Percentiles rank a stretch among this genome's conserved stretches.
Conservation (phyloP, 2,113 vertebrate species). For the Axis porcinus region DNA sequence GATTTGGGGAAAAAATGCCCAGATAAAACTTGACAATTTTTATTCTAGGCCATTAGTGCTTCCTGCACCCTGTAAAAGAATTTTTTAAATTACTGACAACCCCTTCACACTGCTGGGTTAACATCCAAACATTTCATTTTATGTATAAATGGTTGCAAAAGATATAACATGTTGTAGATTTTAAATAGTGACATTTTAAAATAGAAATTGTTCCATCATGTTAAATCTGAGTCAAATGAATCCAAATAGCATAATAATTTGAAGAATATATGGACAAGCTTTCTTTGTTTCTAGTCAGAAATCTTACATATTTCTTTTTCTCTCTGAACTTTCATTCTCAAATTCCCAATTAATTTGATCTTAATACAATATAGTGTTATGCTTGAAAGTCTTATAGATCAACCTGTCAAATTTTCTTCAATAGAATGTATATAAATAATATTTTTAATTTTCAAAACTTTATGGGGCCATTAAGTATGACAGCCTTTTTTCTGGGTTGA, state of each 20-base stretch:
- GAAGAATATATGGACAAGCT: not conserved
- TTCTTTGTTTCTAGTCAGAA: not conserved
- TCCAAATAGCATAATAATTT: slow-evolving; percentile 8
- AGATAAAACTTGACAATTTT: not conserved
- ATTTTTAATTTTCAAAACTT: slow-evolving; percentile 18
- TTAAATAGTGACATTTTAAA: slow-evolving; percentile 38
- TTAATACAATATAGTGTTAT: not conserved
- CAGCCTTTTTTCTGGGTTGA: not conserved
- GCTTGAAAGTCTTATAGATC: not conserved
- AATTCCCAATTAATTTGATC: not conserved
- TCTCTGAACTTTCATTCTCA: slow-evolving; percentile 15
- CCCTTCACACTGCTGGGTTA: not conserved
- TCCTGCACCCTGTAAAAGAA: not conserved
- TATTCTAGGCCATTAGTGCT: not conserved
- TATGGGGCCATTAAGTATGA: not conserved
- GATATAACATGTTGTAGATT: not conserved
- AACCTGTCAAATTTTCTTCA: not conserved
- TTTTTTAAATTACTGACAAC: not conserved
- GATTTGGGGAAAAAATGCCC: not conserved
- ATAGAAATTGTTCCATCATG: not conserved
- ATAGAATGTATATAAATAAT: not conserved
- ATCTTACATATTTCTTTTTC: not conserved
- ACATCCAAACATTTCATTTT: not conserved
- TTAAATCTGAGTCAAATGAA: slow-evolving; percentile 12
- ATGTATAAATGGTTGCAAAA: not conserved